These are phyloP conservation scores for Branchinecta lindahli DNA, from an alignment of 1,140 invertebrate genomes.

Conservation along the genomic window DNA sequence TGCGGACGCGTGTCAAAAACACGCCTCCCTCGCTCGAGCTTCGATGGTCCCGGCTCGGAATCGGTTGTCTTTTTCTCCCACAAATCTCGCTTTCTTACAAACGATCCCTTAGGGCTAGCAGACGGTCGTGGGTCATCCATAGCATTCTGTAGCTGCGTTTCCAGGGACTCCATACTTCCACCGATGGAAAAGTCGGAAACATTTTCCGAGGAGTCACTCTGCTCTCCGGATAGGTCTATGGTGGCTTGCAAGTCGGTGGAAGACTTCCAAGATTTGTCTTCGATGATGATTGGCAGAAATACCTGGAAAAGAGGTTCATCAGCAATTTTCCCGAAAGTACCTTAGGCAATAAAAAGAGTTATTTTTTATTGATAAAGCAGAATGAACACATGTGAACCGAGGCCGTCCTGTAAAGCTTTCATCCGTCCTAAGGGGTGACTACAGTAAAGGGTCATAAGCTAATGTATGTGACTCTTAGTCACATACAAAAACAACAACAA, in stretches of 20 bases:
- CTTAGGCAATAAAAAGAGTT: too few species aligned
- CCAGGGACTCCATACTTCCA: neutral
- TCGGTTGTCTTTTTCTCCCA: slow-evolving; percentile 42
- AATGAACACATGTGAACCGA: too few species aligned
- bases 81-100: slow-evolving; percentile 39
- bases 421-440: too few species aligned
- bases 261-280: neutral
- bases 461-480: too few species aligned
- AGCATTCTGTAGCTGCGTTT: neutral
- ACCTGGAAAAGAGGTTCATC: too few species aligned
- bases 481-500: too few species aligned
- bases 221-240: neutral
- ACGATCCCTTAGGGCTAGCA: slow-evolving; percentile 25
- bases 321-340: too few species aligned
- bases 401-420: too few species aligned
- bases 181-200: neutral
- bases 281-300: neutral
- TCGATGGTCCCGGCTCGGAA: slow-evolving; percentile 27
- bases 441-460: too few species aligned
- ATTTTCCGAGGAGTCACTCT: neutral
- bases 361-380: too few species aligned
- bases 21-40: slow-evolving; percentile 21
- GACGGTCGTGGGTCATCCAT: slow-evolving; percentile 16
- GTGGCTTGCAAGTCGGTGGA: neutral
- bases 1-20: neutral